A percentile compares a stretch with the other conserved stretches of the same genome.
Conservation (phyloP, 2,113 vertebrate genomes). For the Alosa alosa region DNA sequence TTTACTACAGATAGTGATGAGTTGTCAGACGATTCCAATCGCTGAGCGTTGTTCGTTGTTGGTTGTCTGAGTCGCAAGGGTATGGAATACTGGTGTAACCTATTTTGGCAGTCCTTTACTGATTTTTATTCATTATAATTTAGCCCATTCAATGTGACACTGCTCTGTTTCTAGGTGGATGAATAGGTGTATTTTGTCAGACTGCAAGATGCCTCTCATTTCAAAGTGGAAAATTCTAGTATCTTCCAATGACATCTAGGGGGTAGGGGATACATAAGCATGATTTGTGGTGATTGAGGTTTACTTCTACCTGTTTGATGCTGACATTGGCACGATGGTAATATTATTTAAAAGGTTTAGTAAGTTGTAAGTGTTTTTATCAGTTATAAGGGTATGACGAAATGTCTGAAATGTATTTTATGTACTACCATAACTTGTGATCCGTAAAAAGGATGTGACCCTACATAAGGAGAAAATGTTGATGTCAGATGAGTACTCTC, state of each 20-base stretch:
- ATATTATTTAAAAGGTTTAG: neutral
- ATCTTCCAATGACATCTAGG: neutral
- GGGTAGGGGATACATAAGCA: neutral
- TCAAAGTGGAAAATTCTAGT: neutral
- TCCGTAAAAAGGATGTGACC: neutral
- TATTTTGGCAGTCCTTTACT: neutral
- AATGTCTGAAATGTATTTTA: neutral
- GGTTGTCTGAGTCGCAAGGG: neutral
- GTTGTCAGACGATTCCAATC: neutral
- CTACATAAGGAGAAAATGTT: too few species aligned
- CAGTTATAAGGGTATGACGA: neutral
- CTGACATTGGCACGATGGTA: neutral
- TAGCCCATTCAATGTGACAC: neutral
- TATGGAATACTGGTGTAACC: neutral
- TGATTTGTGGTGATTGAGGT: neutral
- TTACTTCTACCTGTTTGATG: neutral
- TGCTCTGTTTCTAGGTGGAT: neutral
- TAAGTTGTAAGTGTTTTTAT: neutral
- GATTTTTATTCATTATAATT: neutral
- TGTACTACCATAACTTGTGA: neutral
- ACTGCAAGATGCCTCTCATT: neutral
- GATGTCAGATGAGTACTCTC: too few species aligned
- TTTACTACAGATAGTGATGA: neutral
- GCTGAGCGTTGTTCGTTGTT: neutral
- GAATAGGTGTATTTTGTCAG: neutral